These are phyloP conservation scores for Trialeurodes vaporariorum DNA, from an alignment of 1,140 invertebrate species.

Conservation along the genomic window DNA sequence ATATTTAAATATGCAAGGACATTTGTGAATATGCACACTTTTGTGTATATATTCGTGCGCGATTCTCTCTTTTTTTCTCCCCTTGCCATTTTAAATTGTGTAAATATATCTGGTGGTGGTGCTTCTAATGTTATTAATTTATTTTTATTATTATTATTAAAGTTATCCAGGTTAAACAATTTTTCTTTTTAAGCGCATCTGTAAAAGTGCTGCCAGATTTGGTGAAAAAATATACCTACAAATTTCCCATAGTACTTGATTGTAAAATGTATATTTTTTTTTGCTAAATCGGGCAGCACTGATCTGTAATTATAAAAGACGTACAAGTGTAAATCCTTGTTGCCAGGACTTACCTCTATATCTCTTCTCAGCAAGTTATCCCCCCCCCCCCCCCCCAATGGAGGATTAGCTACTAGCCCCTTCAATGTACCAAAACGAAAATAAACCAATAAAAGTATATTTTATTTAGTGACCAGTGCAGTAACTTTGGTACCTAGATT, in stretches of 20 bases:
- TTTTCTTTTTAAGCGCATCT: background rate
- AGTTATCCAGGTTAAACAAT: background rate
- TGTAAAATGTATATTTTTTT: background rate
- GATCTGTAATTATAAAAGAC: no score
- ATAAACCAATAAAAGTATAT: no score
- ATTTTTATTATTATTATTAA: background rate
- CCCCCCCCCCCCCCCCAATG: no score
- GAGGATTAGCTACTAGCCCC: no score
- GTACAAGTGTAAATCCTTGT: no score
- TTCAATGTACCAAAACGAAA: no score
- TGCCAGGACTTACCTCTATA: no score
- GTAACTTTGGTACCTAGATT: no score
- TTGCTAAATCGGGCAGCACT: background rate
- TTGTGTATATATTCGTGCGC: background rate
- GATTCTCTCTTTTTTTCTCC: no score
- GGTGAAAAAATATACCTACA: background rate
- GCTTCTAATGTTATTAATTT: background rate
- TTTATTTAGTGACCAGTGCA: no score
- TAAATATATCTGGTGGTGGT: background rate
- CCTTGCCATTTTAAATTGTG: no score
- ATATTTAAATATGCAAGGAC: background rate
- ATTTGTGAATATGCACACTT: background rate
- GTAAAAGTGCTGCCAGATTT: background rate
- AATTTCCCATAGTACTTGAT: background rate
- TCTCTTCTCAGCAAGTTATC: no score